Evolutionary conservation across 1,140 invertebrate species (phyloP), one percentile per base, ranked within the genome.

Genomic region (Dinoponera quadriceps): DNA sequence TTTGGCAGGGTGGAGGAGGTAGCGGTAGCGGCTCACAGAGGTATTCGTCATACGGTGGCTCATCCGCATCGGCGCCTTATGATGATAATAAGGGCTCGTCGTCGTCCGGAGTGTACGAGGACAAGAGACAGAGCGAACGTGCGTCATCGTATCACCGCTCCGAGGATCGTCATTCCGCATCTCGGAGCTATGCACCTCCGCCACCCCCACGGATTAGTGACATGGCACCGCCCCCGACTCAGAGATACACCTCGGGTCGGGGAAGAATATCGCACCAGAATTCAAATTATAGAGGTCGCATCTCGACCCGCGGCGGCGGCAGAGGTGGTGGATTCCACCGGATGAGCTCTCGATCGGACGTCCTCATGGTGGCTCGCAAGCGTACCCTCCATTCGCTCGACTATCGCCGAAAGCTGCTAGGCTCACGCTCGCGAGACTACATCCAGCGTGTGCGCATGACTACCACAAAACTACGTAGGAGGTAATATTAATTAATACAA

Each of bases 1-100:
- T 93, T 94, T 93, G 91, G 92, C 93, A 94, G 93, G 92, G 92
- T 84, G 91, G 91, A 89, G 91, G 92, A 89, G 91, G 92, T 89
- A 91, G 92, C 92, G 88, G 91, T 82, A 88, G 90, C 85, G 90
- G 92, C 73, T 92, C 91, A 82, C 92, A 92, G 91, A 92, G 92
- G 90, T 93, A 93, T 87, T 93, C 92, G 33, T 91, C 90, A 55
- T 93, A 93, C 71, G 91, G 92, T 25, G 91, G 92, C 55, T 92
- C 93, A 20, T 92, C 92, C 5, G 74, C 86, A 7, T 90, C 92
- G 13, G 82, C 86, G 18, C 82, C 85, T 55, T 93, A 93, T 75
- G 92, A 93, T 73, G 92, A 93, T 73, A 93, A 92, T 90, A 93
- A 93, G 89, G 88, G 93, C 83, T 93, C 92, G 18, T 92, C 93